These are phyloP conservation scores for Lepilemur septentrionalis DNA, from an alignment of 2,797 vertebrate genomes.

Conservation along the genomic window DNA sequence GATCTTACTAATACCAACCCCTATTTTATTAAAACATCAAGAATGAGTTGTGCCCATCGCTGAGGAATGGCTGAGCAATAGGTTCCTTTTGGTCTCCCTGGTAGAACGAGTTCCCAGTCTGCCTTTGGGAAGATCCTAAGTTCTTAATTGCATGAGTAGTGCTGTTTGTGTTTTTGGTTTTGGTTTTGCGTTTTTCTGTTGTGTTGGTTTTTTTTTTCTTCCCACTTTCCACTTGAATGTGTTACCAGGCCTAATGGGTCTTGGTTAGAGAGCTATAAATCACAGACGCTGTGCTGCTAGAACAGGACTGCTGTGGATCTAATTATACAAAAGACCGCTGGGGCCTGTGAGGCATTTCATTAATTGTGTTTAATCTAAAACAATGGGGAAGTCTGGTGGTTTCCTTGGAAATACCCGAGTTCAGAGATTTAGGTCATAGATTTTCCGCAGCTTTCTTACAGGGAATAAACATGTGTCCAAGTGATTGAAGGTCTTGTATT, in stretches of 20 bases:
- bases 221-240: neutral
- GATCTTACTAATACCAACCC: neutral
- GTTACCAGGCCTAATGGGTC: neutral
- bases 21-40: neutral
- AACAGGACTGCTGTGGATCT: neutral
- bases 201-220: neutral
- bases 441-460: constrained; percentile 22
- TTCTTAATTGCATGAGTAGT: neutral
- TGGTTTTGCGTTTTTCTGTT: neutral
- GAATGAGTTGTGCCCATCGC: neutral
- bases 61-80: neutral
- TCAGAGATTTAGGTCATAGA: constrained; percentile 50
- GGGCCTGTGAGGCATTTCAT: constrained; percentile 22
- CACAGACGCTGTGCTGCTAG: neutral
- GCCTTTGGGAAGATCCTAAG: neutral
- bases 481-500: neutral
- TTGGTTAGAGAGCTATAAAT: neutral
- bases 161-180: neutral
- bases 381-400: constrained; percentile 62
- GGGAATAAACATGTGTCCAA: constrained; percentile 2
- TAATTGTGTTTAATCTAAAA: constrained; percentile 36
- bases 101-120: neutral
- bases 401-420: constrained; percentile 73
- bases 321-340: constrained; percentile 35
- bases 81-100: neutral